These are phyloP conservation scores for Spea multiplicata DNA, from an alignment of 2,113 vertebrate species.

Conservation along the genomic window DNA sequence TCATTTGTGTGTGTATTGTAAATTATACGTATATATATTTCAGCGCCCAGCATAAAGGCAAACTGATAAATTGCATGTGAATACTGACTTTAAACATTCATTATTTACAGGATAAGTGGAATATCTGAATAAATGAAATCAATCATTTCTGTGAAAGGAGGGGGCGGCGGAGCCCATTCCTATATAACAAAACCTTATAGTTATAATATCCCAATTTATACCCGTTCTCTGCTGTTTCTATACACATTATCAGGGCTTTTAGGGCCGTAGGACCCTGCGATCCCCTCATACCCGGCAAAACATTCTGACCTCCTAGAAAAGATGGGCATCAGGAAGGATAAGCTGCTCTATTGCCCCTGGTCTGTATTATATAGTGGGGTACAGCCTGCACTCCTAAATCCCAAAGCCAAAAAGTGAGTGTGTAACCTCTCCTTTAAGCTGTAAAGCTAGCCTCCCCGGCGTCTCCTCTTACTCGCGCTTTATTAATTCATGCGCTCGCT, in stretches of 20 bases:
- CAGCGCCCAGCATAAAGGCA: slow-evolving; percentile 1
- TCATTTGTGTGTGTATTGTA: slow-evolving; percentile 33
- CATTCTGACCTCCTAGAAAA: too few species aligned
- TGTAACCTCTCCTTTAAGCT: neutral
- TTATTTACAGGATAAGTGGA: slow-evolving; percentile 15
- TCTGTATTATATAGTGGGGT: too few species aligned
- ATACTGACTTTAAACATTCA: slow-evolving; percentile 23
- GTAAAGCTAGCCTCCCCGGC: slow-evolving; percentile 21
- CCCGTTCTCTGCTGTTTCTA: too few species aligned
- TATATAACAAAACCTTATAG: too few species aligned
- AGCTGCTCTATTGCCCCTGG: too few species aligned
- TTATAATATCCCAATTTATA: too few species aligned
- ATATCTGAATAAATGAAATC: neutral
- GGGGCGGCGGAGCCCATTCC: neutral
- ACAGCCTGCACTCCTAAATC: neutral
- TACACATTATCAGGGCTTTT: too few species aligned
- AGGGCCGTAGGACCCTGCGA: too few species aligned
- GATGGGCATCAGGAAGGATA: too few species aligned
- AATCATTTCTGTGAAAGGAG: neutral
- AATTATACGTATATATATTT: slow-evolving; percentile 44
- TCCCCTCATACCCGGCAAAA: too few species aligned
- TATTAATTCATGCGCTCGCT: slow-evolving; percentile 40
- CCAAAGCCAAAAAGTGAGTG: neutral
- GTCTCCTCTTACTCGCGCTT: slow-evolving; percentile 32
- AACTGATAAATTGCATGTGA: slow-evolving; percentile 30